Conservation (phyloP, 2,888 invertebrate genomes). For the Spodoptera exigua region DNA sequence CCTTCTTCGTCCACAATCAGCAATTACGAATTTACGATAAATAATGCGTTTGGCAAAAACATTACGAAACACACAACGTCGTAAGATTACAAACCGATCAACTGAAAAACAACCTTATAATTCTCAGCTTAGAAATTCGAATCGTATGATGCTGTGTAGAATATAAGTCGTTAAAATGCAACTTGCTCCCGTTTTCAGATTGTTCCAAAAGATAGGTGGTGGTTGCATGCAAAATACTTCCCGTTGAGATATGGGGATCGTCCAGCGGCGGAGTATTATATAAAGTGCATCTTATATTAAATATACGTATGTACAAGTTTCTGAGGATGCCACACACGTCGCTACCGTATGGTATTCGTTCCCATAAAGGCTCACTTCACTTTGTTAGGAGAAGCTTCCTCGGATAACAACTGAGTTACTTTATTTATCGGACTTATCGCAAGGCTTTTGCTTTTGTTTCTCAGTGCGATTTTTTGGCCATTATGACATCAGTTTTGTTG, state of each 20-base stretch:
- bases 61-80: slow-evolving; percentile 43
- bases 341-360: slow-evolving; percentile 62
- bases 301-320: slow-evolving; percentile 59
- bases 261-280: slow-evolving; percentile 80
- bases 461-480: slow-evolving; percentile 11
- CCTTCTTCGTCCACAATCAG: slow-evolving; percentile 72
- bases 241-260: slow-evolving; percentile 86
- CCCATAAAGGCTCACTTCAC: slow-evolving; percentile 40
- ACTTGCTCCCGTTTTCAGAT: slow-evolving; percentile 82
- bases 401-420: slow-evolving; percentile 23
- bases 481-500: too few relatives aligned
- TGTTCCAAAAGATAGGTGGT: slow-evolving; percentile 85
- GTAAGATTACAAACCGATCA: slow-evolving; percentile 16
- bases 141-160: slow-evolving; percentile 18
- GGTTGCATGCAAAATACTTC: slow-evolving; percentile 87
- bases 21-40: slow-evolving; percentile 85
- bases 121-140: slow-evolving; percentile 29
- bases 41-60: slow-evolving; percentile 76
- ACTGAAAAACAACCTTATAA: slow-evolving; percentile 44
- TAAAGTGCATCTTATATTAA: slow-evolving; percentile 59
- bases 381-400: slow-evolving; percentile 51
- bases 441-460: slow-evolving; percentile 6
- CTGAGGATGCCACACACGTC: slow-evolving; percentile 84
- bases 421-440: slow-evolving; percentile 19
- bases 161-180: slow-evolving; percentile 57